Conservation (phyloP, 2,113 vertebrate genomes). For the Festucalex cinctus region DNA sequence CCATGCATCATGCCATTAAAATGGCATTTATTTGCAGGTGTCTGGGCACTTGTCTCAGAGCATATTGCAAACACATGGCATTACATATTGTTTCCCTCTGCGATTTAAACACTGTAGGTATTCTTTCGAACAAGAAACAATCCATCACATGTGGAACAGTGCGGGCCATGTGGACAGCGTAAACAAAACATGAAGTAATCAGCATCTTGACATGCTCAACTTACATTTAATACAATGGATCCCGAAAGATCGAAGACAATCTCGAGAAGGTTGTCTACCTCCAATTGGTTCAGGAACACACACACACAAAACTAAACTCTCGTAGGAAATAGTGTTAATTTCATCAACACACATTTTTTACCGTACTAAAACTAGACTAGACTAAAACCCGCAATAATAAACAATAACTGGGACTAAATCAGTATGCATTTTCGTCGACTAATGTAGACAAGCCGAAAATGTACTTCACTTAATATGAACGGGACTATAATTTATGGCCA, state of each 20-base stretch:
- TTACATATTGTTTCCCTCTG: conserved; percentile 60
- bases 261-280: neutral
- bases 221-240: conserved; percentile 29
- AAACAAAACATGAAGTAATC: conserved; percentile 33
- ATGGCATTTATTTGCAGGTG: conserved; percentile 70
- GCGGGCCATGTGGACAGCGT: conserved; percentile 56
- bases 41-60: conserved; percentile 65
- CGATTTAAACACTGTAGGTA: conserved; percentile 68
- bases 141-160: conserved; percentile 48
- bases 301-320: conserved; percentile 3
- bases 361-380: too few species aligned
- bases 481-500: too few species aligned
- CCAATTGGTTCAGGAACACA: neutral
- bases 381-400: too few species aligned
- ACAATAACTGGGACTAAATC: too few species aligned
- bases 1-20: conserved; percentile 69
- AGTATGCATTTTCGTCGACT: too few species aligned
- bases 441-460: too few species aligned
- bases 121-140: conserved; percentile 49
- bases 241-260: neutral
- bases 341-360: too few species aligned
- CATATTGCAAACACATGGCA: conserved; percentile 75
- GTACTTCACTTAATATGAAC: too few species aligned
- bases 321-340: neutral
- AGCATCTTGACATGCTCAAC: conserved; percentile 40